Conservation (phyloP, 2,113 vertebrate genomes). For the Chiloscyllium plagiosum region DNA sequence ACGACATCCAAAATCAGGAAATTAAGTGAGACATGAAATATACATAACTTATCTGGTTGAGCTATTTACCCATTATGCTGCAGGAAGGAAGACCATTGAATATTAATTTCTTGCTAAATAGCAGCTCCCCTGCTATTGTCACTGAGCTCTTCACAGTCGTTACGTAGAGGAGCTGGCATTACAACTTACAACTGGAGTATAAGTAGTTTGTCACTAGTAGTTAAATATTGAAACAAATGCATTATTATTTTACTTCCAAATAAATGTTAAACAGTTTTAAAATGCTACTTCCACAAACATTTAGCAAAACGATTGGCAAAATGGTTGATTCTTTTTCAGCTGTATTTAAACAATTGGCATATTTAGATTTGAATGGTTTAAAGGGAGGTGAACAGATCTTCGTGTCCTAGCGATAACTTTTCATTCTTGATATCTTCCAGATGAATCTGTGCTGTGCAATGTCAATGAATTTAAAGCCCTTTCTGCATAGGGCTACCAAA, state of each 20-base stretch:
- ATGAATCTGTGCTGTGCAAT: background rate
- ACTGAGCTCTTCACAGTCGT: background rate
- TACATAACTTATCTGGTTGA: background rate
- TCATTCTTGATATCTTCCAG: background rate
- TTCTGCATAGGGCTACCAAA: background rate
- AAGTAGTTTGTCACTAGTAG: background rate
- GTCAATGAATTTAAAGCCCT: background rate
- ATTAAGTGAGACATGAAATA: background rate
- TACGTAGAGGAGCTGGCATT: background rate
- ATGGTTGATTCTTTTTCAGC: background rate
- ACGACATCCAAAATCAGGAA: background rate
- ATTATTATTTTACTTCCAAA: background rate
- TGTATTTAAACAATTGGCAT: background rate
- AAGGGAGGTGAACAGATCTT: background rate
- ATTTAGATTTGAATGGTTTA: background rate
- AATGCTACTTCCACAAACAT: background rate
- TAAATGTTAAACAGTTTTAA: background rate
- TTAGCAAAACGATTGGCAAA: background rate
- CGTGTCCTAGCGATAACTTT: too few relatives aligned
- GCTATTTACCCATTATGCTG: background rate
- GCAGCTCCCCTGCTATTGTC: background rate
- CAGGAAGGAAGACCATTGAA: background rate
- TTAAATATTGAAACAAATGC: background rate
- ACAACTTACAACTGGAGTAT: background rate
- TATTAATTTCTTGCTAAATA: background rate